Percentiles rank a stretch among this genome's conserved stretches.
Evolutionary conservation across 2,113 vertebrate genomes (phyloP).

Genomic region (Zootoca vivipara): DNA sequence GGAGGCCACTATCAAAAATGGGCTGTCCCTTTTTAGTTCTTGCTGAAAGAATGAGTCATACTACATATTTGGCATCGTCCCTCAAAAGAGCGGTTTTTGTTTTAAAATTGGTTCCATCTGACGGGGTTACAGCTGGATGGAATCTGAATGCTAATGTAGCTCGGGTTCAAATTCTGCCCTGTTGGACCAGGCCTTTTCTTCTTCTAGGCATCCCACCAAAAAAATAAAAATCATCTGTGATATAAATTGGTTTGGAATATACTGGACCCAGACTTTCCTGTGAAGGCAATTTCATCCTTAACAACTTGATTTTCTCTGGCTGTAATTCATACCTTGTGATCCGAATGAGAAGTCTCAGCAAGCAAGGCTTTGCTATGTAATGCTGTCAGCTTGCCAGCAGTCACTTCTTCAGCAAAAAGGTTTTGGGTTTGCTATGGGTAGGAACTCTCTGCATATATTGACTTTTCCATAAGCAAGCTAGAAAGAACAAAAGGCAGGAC

Average conservation of each 20-base stretch:
- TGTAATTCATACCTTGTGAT: neutral
- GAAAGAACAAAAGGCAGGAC: neutral
- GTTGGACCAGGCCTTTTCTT: neutral
- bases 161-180: rapidly evolving
- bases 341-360: neutral
- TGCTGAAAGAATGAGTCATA: neutral
- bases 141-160: neutral
- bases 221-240: neutral
- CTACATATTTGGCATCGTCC: neutral
- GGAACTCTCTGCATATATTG: neutral
- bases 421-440: neutral
- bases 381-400: neutral
- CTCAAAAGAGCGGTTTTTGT: neutral
- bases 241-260: neutral
- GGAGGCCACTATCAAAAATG: neutral
- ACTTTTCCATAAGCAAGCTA: neutral
- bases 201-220: no score
- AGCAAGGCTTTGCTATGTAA: rapidly evolving
- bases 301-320: neutral
- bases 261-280: neutral
- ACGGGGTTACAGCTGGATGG: slow-evolving; percentile 21
- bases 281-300: neutral
- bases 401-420: neutral
- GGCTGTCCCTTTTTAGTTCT: neutral
- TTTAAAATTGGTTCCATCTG: neutral